A percentile compares a stretch with the other conserved stretches of the same genome.
Conservation (phyloP, 2,113 vertebrate species). For the Rutilus rutilus region DNA sequence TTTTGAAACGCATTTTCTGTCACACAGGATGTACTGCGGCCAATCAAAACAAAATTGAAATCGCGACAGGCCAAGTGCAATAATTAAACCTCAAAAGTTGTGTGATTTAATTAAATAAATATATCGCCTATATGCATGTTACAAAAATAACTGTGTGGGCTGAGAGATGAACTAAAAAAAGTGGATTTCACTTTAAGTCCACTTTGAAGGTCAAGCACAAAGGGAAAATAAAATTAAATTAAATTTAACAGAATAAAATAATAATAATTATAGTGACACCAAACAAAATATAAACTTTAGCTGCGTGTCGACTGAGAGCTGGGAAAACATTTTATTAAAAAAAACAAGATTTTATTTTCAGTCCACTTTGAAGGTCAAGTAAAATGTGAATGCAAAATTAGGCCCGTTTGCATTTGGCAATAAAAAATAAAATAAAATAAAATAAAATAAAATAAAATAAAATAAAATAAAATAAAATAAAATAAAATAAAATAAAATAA, state of each 20-base stretch:
- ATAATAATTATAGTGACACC: background rate
- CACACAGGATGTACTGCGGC: background rate
- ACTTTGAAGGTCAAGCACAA: background rate
- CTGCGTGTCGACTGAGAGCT: no score
- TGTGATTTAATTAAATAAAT: background rate
- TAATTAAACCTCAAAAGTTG: background rate
- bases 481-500: no score
- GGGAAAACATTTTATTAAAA: no score
- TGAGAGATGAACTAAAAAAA: background rate
- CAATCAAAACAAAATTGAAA: background rate
- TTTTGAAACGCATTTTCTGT: slow-evolving; percentile 12
- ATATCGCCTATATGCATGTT: background rate
- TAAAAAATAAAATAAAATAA: no score
- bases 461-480: no score
- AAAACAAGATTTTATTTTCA: no score
- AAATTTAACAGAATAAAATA: no score
- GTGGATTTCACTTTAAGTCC: background rate
- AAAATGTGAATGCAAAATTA: background rate
- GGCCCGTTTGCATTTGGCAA: no score
- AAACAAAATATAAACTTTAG: background rate
- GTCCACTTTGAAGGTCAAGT: no score
- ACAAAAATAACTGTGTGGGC: background rate
- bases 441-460: no score
- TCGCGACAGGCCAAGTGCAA: background rate
- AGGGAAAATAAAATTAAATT: background rate